Percentiles rank a stretch among this genome's conserved stretches.
Evolutionary conservation across 1,140 invertebrate genomes (phyloP).

Genomic region (Pseudomyrmex dendroicus): DNA sequence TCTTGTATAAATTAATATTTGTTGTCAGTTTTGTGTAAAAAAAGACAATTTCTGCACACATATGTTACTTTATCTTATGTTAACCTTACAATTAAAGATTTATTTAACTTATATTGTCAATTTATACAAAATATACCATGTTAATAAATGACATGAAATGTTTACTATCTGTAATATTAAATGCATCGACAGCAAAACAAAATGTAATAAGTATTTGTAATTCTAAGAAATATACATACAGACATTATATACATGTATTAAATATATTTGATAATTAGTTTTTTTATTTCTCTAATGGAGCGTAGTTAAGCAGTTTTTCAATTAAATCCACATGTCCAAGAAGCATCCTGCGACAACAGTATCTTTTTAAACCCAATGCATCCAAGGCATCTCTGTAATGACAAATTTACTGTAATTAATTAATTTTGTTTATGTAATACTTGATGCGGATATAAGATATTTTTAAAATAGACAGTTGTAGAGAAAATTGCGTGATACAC

Average conservation of each 20-base stretch:
- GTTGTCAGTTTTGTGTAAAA: too few species aligned
- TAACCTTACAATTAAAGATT: too few species aligned
- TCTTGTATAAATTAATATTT: too few species aligned
- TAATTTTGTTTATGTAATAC: background rate
- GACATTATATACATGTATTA: background rate
- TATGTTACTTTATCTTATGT: too few species aligned
- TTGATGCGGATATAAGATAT: background rate
- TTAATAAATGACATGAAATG: too few species aligned
- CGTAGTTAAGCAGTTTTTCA: slow-evolving; percentile 99
- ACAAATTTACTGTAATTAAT: background rate
- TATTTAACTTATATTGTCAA: too few species aligned
- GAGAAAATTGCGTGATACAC: too few species aligned
- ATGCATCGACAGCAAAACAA: too few species aligned
- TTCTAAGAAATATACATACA: background rate
- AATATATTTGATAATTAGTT: background rate
- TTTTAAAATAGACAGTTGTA: background rate
- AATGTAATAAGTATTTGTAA: too few species aligned
- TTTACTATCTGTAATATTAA: too few species aligned
- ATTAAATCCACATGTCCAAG: slow-evolving; percentile 99
- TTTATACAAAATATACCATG: too few species aligned
- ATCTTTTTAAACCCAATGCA: slow-evolving; percentile 97
- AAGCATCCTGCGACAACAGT: slow-evolving; percentile 99
- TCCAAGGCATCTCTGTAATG: slow-evolving; percentile 96
- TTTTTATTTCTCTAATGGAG: slow-evolving; percentile 94
- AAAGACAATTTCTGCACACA: too few species aligned